These are phyloP conservation scores for Harpegnathos saltator DNA, from an alignment of 1,140 invertebrate genomes.

Conservation along the genomic window DNA sequence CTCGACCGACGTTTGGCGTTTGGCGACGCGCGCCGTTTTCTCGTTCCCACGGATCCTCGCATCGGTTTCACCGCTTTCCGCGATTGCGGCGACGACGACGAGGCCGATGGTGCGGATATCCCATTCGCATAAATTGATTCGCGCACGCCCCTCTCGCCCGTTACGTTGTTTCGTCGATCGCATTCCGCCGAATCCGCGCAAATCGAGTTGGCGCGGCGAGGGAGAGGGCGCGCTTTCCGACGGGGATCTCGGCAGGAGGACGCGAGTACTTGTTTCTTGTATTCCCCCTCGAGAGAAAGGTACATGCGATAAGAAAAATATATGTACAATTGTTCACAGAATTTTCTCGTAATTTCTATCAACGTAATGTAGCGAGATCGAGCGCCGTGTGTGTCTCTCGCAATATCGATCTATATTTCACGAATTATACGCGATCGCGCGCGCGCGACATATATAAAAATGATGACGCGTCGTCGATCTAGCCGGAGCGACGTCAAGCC, in stretches of 20 bases:
- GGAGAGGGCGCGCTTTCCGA: slow-evolving; percentile 34
- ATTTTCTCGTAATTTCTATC: too few relatives aligned
- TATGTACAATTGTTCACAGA: too few relatives aligned
- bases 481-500: slow-evolving; percentile 20
- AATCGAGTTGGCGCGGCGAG: slow-evolving; percentile 42
- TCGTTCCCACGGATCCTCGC: slow-evolving; percentile 37
- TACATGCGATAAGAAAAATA: too few relatives aligned
- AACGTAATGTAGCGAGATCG: too few relatives aligned
- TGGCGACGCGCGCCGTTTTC: slow-evolving; percentile 6
- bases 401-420: too few relatives aligned
- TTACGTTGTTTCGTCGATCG: slow-evolving; percentile 43
- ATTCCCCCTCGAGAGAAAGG: too few relatives aligned
- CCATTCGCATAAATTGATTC: slow-evolving; percentile 61
- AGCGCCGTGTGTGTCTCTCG: too few relatives aligned
- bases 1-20: neutral
- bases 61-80: slow-evolving; percentile 21
- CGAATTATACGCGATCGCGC: neutral
- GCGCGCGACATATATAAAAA: neutral
- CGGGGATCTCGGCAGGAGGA: neutral
- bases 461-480: slow-evolving; percentile 15
- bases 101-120: slow-evolving; percentile 6
- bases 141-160: neutral
- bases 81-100: slow-evolving; percentile 15
- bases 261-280: too few relatives aligned
- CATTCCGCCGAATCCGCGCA: slow-evolving; percentile 30